These are phyloP conservation scores for Pseudopleuronectes americanus DNA, from an alignment of 2,797 vertebrate species.

Conservation along the genomic window DNA sequence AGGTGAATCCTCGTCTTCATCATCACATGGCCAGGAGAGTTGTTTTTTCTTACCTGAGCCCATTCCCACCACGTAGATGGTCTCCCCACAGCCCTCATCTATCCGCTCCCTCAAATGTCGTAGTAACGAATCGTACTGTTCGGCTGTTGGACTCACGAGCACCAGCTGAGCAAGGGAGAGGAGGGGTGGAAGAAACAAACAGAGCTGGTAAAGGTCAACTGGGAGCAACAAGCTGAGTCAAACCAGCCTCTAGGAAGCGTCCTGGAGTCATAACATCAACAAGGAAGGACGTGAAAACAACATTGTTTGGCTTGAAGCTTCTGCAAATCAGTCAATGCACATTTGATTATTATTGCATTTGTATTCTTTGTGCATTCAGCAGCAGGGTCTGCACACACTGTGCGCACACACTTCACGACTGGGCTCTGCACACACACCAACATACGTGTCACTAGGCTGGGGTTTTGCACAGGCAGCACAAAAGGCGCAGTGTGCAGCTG, in stretches of 20 bases:
- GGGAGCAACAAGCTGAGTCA: not conserved
- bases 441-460: conserved; percentile 74
- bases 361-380: not conserved
- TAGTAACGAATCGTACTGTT: conserved; percentile 94
- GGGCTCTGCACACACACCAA: conserved; percentile 5
- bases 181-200: conserved; percentile 2
- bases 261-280: not conserved
- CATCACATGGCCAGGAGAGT: not conserved
- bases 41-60: conserved; percentile 89
- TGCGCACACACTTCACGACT: no score
- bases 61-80: conserved; percentile 95
- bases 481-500: not conserved
- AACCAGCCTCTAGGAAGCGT: not conserved
- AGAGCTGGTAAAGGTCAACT: not conserved
- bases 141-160: conserved; percentile 93
- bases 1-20: not conserved
- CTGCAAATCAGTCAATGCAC: not conserved
- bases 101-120: conserved; percentile 90
- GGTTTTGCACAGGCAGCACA: conserved; percentile 30
- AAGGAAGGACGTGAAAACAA: no score
- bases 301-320: not conserved
- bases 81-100: conserved; percentile 95
- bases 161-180: conserved; percentile 81
- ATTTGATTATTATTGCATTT: not conserved
- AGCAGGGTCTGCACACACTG: no score